Evolutionary conservation across 2,797 vertebrate genomes (phyloP).

Genomic region (Lateolabrax maculatus): DNA sequence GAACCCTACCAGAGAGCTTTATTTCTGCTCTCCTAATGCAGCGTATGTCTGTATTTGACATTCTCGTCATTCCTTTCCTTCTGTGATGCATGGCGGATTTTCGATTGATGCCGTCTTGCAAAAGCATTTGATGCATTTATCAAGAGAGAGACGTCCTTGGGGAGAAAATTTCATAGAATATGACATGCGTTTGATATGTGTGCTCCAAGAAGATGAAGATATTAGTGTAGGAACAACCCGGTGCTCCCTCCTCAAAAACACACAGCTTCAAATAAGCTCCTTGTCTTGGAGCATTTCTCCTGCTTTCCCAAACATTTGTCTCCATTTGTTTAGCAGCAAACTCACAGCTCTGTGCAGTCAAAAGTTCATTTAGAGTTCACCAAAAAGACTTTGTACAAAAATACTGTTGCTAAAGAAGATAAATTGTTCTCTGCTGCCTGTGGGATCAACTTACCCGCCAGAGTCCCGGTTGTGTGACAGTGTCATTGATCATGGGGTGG

Average conservation of each 20-base stretch:
- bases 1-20: background rate
- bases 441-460: conserved; percentile 1
- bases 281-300: conserved; percentile 15
- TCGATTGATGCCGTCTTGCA: conserved; percentile 32
- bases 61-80: background rate
- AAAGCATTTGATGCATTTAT: conserved; percentile 26
- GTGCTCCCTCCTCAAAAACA: conserved; percentile 21
- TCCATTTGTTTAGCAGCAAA: conserved; percentile 28
- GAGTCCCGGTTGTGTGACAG: background rate
- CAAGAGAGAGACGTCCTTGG: conserved; percentile 7
- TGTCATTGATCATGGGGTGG: background rate
- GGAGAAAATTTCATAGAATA: conserved; percentile 12
- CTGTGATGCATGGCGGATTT: conserved; percentile 11
- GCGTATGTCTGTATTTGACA: background rate
- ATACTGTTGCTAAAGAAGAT: background rate
- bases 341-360: background rate
- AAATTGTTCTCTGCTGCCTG: background rate
- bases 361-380: conserved; percentile 56
- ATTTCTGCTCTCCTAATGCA: background rate
- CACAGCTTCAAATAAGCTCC: conserved; percentile 40
- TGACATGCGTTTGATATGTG: conserved; percentile 43
- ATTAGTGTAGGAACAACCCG: background rate
- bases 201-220: conserved; percentile 34
- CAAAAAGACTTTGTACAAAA: background rate
- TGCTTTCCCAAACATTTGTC: conserved; percentile 30